phyloP scores from a whole-genome alignment of 37 sponge, comb jelly and placozoan genomes.

The Crambe crambe region DNA sequence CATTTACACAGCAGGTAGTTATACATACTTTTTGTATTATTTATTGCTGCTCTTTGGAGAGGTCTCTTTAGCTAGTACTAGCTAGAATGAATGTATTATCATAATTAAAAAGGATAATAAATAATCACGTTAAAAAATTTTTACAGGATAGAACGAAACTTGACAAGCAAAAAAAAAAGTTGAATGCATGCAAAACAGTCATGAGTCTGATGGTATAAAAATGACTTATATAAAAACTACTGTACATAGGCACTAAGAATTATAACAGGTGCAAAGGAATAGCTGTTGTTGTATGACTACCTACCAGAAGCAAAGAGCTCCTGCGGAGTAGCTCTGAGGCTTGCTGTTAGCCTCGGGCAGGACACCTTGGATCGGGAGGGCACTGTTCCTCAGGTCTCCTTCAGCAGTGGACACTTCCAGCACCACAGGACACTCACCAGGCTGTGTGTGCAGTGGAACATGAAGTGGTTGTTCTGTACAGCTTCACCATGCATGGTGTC shows the following conservation, averaged over 20 bases:
- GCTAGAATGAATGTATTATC: too few species aligned
- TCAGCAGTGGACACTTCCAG: constrained; percentile 45
- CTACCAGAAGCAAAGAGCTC: constrained; percentile 61
- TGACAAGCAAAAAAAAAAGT: not conserved
- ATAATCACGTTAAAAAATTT: not conserved
- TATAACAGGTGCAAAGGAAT: not conserved
- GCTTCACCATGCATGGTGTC: too few species aligned
- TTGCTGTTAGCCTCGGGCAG: constrained; percentile 14
- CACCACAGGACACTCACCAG: constrained; percentile 70
- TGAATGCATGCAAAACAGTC: not conserved
- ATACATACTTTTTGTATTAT: too few species aligned
- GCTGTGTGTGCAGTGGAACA: too few species aligned
- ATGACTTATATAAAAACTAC: not conserved
- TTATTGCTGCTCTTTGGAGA: too few species aligned
- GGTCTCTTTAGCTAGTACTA: too few species aligned
- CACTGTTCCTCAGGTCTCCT: constrained; percentile 23
- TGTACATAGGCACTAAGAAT: not conserved
- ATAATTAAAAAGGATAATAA: too few species aligned
- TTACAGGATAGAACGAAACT: not conserved
- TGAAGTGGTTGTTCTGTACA: too few species aligned
- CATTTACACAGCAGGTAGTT: too few species aligned
- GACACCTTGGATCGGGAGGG: constrained; percentile 34
- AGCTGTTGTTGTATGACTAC: not conserved
- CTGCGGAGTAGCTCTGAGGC: constrained; percentile 39
- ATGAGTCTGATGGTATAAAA: not conserved